Evolutionary conservation across 2,113 vertebrate species (phyloP).

Genomic region (Chaetops frenatus): DNA sequence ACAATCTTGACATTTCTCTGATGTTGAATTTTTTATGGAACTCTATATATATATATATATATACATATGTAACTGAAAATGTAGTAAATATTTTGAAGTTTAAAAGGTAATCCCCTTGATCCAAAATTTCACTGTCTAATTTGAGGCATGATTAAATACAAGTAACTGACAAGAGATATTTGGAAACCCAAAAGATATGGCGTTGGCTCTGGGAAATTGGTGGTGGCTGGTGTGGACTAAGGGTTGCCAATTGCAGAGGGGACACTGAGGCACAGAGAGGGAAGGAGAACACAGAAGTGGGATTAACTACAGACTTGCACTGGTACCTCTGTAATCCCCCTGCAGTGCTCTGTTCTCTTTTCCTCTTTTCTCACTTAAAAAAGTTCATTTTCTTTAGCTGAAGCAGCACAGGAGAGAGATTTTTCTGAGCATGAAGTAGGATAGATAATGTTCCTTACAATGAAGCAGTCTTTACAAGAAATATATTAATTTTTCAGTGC

Average conservation of each 20-base stretch:
- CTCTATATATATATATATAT: background rate
- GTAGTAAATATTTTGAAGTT: background rate
- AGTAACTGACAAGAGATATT: background rate
- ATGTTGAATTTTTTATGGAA: background rate
- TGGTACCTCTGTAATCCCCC: background rate
- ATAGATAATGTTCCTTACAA: background rate
- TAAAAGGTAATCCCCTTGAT: background rate
- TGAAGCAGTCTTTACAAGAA: background rate
- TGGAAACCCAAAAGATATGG: background rate
- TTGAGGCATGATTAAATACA: background rate
- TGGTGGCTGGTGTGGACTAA: background rate
- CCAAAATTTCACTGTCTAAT: background rate
- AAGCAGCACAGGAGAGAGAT: background rate
- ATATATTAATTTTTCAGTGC: background rate
- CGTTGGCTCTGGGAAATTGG: background rate
- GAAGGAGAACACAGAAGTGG: background rate
- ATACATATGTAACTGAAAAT: background rate
- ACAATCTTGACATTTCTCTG: background rate
- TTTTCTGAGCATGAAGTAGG: background rate
- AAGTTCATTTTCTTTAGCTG: background rate
- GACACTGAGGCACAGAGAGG: background rate
- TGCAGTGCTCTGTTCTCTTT: background rate
- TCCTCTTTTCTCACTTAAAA: background rate
- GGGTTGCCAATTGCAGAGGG: background rate
- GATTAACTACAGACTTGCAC: background rate